phyloP scores from a whole-genome alignment of 2,797 vertebrate genomes.

The Pseudochirops cupreus region DNA sequence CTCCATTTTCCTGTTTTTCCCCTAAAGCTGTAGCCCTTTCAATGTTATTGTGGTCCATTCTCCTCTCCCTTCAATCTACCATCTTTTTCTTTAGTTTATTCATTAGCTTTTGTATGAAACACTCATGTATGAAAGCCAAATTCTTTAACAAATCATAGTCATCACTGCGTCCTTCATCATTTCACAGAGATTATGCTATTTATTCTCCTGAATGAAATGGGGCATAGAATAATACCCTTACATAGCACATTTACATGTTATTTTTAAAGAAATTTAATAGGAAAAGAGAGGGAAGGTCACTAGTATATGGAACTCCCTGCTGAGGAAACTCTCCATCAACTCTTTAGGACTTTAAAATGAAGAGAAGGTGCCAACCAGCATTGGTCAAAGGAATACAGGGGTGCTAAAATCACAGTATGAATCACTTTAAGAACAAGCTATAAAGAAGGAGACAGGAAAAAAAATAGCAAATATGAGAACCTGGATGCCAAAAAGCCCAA shows the following conservation, averaged over 20 bases:
- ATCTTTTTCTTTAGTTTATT: slow-evolving; percentile 28
- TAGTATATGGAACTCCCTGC: not conserved
- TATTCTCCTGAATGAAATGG: not conserved
- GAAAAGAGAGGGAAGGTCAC: not conserved
- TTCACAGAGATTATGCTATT: not conserved
- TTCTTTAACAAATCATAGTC: not conserved
- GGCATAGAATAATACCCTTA: not conserved
- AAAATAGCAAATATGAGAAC: not conserved
- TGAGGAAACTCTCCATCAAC: not conserved
- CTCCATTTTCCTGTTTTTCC: slow-evolving; percentile 7
- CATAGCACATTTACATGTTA: not conserved
- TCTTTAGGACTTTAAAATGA: not conserved
- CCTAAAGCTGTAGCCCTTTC: not conserved
- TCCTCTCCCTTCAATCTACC: not conserved
- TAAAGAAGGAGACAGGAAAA: not conserved
- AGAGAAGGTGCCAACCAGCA: not conserved
- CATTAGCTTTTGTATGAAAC: slow-evolving; percentile 35
- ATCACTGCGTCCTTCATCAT: not conserved
- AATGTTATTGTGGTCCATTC: not conserved
- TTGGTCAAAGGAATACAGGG: not conserved
- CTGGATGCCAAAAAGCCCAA: not conserved
- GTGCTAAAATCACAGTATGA: not conserved
- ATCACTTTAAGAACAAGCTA: not conserved
- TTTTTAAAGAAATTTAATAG: not conserved
- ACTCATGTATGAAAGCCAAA: not conserved